phyloP scores from a whole-genome alignment of 2,797 vertebrate genomes.

The Dermochelys coriacea region DNA sequence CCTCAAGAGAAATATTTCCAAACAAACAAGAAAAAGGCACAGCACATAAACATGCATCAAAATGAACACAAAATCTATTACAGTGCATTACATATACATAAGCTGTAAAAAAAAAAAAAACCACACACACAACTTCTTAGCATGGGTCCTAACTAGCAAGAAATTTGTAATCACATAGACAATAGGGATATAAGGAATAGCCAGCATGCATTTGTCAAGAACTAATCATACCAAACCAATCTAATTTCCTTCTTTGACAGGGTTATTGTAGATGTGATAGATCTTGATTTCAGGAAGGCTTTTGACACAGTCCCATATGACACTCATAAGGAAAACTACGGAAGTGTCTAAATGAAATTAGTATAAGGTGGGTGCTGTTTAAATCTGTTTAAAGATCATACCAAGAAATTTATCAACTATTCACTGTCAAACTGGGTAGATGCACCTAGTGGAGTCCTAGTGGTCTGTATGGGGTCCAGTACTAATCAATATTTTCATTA shows the following conservation, averaged over 20 bases:
- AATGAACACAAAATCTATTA: neutral
- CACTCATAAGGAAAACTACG: neutral
- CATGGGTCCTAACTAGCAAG: rapidly evolving
- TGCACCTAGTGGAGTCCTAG: neutral
- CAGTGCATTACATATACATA: rapidly evolving
- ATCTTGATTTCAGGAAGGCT: neutral
- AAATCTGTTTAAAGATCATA: neutral
- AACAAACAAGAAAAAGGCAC: conserved; percentile 35
- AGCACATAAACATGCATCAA: neutral
- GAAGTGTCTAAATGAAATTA: neutral
- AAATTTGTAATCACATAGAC: neutral
- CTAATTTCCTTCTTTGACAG: neutral
- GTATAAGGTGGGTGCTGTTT: neutral
- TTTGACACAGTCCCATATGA: neutral
- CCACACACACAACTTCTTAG: neutral
- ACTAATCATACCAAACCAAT: neutral
- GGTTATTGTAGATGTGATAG: neutral
- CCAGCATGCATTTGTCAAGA: neutral
- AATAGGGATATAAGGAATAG: neutral
- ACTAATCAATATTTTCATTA: neutral
- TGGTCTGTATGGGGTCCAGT: neutral
- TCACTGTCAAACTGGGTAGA: neutral
- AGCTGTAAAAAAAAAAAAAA: neutral
- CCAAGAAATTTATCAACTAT: neutral
- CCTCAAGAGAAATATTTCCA: conserved; percentile 41